These are phyloP conservation scores for Hydrozoanthus tunicans DNA, from an alignment of 64 coral and sea anemone genomes.

Conservation along the genomic window DNA sequence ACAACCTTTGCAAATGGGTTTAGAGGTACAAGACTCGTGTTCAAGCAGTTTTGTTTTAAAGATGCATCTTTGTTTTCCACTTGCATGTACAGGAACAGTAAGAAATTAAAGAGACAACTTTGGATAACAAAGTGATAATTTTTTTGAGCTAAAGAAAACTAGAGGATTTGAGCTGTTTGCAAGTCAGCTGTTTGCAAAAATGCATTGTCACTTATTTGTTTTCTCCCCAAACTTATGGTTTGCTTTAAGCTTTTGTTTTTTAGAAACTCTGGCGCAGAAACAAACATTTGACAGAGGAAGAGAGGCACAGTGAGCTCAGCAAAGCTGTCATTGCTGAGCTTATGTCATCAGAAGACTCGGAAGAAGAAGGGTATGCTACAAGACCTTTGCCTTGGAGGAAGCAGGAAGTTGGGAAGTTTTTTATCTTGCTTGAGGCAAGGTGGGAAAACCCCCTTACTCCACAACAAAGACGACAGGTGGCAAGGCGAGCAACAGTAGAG, in stretches of 20 bases:
- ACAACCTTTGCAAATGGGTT: not conserved
- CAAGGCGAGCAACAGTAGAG: not conserved
- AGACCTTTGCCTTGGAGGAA: not conserved
- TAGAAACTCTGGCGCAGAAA: not conserved
- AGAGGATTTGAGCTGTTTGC: not conserved
- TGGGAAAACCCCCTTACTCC: not conserved
- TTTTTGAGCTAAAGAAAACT: not conserved
- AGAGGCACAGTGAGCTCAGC: not conserved
- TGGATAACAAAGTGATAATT: no score
- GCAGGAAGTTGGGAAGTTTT: not conserved
- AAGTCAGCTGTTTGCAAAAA: not conserved
- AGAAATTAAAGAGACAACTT: not conserved
- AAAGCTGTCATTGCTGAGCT: not conserved
- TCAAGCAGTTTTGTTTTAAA: not conserved
- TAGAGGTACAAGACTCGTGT: not conserved
- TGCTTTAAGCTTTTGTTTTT: not conserved
- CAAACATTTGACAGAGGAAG: not conserved
- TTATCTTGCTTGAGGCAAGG: not conserved
- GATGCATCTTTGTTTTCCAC: not conserved
- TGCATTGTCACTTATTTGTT: not conserved
- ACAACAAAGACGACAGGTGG: slow-evolving; percentile 4
- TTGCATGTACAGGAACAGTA: not conserved
- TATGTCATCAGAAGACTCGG: not conserved
- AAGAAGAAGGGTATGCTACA: not conserved
- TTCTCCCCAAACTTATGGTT: not conserved